Evolutionary conservation across 2,888 invertebrate genomes (phyloP), one percentile per base, ranked within the genome.

Genomic region (Nephrotoma flavescens): DNA sequence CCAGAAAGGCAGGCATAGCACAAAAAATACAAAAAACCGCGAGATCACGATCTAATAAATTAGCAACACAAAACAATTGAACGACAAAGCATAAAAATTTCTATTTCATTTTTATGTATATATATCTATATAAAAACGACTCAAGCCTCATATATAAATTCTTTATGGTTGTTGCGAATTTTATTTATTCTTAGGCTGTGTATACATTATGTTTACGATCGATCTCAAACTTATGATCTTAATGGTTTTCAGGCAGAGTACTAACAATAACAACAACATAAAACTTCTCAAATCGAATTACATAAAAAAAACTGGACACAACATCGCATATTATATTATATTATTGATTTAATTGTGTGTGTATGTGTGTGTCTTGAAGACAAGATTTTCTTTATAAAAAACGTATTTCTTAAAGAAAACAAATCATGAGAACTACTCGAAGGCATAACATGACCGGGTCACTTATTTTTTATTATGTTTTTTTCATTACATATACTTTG

Each of bases 401-500:
- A 15, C n/a, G 6, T 44, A 52, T 15, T 15, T 52, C 52, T n/a
- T 52, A 15, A 71, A 71, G 9, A 71, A 71, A 71, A 71, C 31
- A 71, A 84, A 86, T 47, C 86, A 86, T 86, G 86, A 86, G 86
- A 86, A 86, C 86, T 45, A 86, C 86, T 86, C 47, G 41, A 85
- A 45, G 86, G 45, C 45, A 45, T 45, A 86, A 86, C 41, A 47
- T 86, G 86, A 86, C 86, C 86, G 45, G 86, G 86, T 86, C 86
- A 86, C 86, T 45, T 86, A 86, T 47, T 47, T 86, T 86, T 47
- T 86, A 42, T 84, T 83, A 11, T 83, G 4, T 41, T 83, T 83
- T 6, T 31, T 83, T 83, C 47, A 19, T 19, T 19, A 19, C 19
- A 71, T 71, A 9, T 71, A 71, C 31, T 31, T 71, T 71, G 71